phyloP scores from a whole-genome alignment of 2,888 invertebrate species.

The Unio delphinus region DNA sequence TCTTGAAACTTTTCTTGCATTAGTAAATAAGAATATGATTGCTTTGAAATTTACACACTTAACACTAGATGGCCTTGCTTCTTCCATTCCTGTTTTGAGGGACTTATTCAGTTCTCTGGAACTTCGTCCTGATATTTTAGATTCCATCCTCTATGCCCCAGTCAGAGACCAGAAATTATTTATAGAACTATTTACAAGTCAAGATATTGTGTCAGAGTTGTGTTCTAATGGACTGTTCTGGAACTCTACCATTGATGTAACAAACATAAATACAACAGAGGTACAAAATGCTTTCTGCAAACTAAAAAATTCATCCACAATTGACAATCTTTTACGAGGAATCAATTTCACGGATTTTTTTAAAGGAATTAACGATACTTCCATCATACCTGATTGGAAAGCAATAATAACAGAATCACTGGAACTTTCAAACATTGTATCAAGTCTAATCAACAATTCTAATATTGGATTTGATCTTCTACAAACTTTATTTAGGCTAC shows the following conservation, averaged over 20 bases:
- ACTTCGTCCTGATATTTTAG: constrained; percentile 24
- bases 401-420: constrained; percentile 21
- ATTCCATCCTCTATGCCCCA: constrained; percentile 29
- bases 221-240: constrained; percentile 22
- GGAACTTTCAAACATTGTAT: constrained; percentile 20
- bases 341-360: constrained; percentile 20
- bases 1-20: constrained; percentile 25
- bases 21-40: constrained; percentile 31
- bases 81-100: constrained; percentile 27
- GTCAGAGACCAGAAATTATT: constrained; percentile 31
- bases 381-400: constrained; percentile 31
- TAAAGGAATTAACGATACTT: constrained; percentile 9
- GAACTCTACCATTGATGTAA: too few relatives aligned
- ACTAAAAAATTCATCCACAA: constrained; percentile 13
- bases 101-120: constrained; percentile 31
- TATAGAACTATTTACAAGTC: constrained; percentile 18
- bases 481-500: constrained; percentile 4
- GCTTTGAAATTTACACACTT: constrained; percentile 22
- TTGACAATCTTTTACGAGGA: constrained; percentile 17
- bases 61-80: constrained; percentile 30
- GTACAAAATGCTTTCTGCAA: constrained; percentile 22
- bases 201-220: constrained; percentile 9
- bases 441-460: constrained; percentile 14
- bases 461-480: constrained; percentile 4
- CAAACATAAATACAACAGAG: constrained; percentile 13